Conservation (phyloP, 2,797 vertebrate genomes). For the Leuciscus waleckii region DNA sequence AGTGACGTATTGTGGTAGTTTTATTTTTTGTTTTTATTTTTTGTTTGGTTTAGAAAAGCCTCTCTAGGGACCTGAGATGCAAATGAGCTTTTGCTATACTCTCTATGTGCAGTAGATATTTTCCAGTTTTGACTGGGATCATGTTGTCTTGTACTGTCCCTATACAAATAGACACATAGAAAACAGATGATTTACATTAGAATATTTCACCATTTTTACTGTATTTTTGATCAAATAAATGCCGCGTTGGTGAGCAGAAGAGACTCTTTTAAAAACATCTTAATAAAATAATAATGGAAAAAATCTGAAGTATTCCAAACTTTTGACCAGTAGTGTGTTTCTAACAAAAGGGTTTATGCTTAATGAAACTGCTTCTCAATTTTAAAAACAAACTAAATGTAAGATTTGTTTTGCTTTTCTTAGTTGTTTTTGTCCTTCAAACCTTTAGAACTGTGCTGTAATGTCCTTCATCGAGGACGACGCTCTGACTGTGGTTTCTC, state of each 20-base stretch:
- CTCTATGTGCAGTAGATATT: no score
- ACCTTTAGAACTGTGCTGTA: background rate
- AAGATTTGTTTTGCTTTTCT: background rate
- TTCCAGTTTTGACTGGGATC: no score
- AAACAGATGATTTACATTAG: rapidly evolving
- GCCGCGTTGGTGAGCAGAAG: background rate
- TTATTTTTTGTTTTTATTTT: no score
- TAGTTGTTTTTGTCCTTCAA: background rate
- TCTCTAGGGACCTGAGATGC: no score
- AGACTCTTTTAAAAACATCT: background rate
- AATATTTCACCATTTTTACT: background rate
- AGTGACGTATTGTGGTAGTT: no score
- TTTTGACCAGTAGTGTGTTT: background rate
- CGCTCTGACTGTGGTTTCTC: background rate
- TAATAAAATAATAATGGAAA: background rate
- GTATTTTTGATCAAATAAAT: background rate
- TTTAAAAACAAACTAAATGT: background rate
- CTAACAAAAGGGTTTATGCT: background rate
- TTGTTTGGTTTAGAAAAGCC: no score
- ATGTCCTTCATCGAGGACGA: background rate
- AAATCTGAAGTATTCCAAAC: no score
- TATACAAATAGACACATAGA: background rate
- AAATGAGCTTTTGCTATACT: no score
- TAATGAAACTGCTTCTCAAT: background rate
- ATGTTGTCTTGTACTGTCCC: no score